Evolutionary conservation across 2,797 vertebrate species (phyloP), one percentile per base, ranked within the genome.

Genomic region (Sebastes umbrosus): DNA sequence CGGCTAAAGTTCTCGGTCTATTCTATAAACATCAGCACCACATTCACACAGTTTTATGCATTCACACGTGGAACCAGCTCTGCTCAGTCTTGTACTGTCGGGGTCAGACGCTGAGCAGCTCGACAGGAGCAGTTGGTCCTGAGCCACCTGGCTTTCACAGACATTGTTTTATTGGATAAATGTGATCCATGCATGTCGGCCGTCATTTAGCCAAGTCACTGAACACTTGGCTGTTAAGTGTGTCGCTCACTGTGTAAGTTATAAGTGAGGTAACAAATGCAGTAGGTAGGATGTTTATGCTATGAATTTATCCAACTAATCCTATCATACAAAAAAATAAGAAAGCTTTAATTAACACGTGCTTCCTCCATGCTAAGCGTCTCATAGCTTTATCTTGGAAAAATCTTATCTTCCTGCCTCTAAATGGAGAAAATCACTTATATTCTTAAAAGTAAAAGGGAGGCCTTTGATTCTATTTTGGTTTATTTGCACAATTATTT

Each of bases 51-150:
- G 39, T 39, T 69, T 65, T 22, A 32, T 77, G 59, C 6, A 6
- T 76, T 74, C 57, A 73, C 83, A 82, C 73, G 78, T 83, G 73
- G 62, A 66, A 74, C 22, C 25, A 50, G 70, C 76, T 54, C 70
- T 82, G 74, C 75, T 62, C 74, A 62, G 73, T 43, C 52, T 73
- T 52, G 63, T 22, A 4, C 58, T 3, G 18, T 75, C 69, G 69
- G 46, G 50, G 11, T 77, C 73, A 72, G 25, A 58, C 60, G 13
- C 2, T 8, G 3, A 69, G 62, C 34, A 54, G 65, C 68, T 83
- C 39, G 12, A 65, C 64, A 31, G 73, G 52, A 85, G 64, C 55
- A 60, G 74, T 11, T 83, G 75, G 50, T 67, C 59, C 60, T 27
- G 4, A 77, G 29, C 73, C 64, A 77, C 64, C 43, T 87, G 73